These are phyloP conservation scores for Meriones psammophilus DNA, from an alignment of 2,797 vertebrate genomes.

Conservation along the genomic window DNA sequence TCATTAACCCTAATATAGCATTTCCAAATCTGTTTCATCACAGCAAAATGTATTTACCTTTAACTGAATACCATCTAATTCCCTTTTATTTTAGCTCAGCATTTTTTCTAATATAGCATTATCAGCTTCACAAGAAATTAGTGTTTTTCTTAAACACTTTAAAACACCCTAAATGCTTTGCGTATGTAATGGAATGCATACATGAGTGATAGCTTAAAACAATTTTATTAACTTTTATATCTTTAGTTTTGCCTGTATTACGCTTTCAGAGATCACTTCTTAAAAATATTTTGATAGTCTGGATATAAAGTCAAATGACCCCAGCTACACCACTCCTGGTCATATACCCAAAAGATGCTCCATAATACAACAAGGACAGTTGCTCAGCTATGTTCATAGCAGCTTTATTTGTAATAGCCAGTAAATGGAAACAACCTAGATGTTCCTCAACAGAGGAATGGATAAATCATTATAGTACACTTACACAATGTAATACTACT, in stretches of 20 bases:
- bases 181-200: not conserved
- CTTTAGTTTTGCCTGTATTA: not conserved
- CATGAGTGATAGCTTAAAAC: not conserved
- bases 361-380: too few species aligned
- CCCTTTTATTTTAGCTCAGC: not conserved
- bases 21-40: constrained; percentile 6
- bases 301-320: not conserved
- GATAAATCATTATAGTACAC: too few species aligned
- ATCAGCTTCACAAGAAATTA: not conserved
- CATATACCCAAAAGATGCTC: too few species aligned
- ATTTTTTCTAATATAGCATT: constrained; percentile 16
- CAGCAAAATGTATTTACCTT: constrained; percentile 2
- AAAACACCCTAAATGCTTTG: not conserved
- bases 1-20: not conserved
- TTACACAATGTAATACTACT: too few species aligned
- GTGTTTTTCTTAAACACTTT: not conserved
- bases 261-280: not conserved
- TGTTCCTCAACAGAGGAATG: too few species aligned
- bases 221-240: not conserved
- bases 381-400: too few species aligned
- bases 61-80: not conserved
- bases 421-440: too few species aligned
- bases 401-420: too few species aligned
- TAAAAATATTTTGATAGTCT: not conserved
- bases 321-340: too few species aligned